These are phyloP conservation scores for Notothenia coriiceps DNA, from an alignment of 2,113 vertebrate genomes.

Conservation along the genomic window DNA sequence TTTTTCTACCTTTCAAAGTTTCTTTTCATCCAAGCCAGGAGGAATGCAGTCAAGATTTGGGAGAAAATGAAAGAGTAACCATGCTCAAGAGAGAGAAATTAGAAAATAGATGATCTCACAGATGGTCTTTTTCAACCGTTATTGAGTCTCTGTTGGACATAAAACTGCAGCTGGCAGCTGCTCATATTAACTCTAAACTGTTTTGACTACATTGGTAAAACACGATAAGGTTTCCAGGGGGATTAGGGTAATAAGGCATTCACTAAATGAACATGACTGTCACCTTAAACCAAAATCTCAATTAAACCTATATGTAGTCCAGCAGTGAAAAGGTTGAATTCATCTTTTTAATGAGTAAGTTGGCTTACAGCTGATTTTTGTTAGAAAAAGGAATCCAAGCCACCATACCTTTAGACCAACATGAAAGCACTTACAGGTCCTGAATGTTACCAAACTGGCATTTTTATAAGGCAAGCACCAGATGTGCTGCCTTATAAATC, in stretches of 20 bases:
- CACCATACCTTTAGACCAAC: slow-evolving; percentile 40
- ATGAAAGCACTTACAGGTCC: slow-evolving; percentile 55
- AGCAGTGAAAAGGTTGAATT: slow-evolving; percentile 31
- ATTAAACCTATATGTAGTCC: slow-evolving; percentile 17
- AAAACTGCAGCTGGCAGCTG: slow-evolving; percentile 16
- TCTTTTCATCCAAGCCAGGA: slow-evolving; percentile 2
- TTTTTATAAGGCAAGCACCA: slow-evolving; percentile 77
- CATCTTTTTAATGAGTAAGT: slow-evolving; percentile 63
- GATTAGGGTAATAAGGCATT: slow-evolving; percentile 26
- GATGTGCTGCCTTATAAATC: slow-evolving; percentile 80
- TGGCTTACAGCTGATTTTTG: slow-evolving; percentile 44
- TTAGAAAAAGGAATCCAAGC: slow-evolving; percentile 39
- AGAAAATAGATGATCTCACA: slow-evolving; percentile 48
- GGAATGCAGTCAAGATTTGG: slow-evolving; percentile 33
- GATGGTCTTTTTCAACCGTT: slow-evolving; percentile 33
- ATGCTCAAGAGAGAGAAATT: slow-evolving; percentile 18
- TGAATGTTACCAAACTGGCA: slow-evolving; percentile 74
- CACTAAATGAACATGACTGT: slow-evolving; percentile 16
- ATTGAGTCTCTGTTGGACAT: slow-evolving; percentile 20
- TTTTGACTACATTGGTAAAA: slow-evolving; percentile 59
- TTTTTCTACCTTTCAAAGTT: neutral
- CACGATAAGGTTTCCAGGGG: slow-evolving; percentile 52
- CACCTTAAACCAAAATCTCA: slow-evolving; percentile 23
- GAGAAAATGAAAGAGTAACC: slow-evolving; percentile 46
- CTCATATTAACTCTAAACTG: slow-evolving; percentile 43